A percentile compares a stretch with the other conserved stretches of the same genome.
These are phyloP conservation scores for Puffinus mauretanicus DNA, from an alignment of 2,113 vertebrate genomes.

Conservation along the genomic window DNA sequence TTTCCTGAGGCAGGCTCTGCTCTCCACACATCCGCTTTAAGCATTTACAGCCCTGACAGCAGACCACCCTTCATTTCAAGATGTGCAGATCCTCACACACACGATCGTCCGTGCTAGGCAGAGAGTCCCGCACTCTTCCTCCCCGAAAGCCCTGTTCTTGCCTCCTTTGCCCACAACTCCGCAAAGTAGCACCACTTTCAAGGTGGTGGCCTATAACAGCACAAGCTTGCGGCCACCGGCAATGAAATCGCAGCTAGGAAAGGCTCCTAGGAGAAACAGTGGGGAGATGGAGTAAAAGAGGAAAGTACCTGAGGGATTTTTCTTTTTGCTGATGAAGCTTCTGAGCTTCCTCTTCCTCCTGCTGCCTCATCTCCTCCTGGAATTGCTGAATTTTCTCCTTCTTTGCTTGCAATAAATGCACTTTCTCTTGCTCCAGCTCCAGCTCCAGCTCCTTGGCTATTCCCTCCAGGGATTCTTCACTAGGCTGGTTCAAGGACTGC, in stretches of 20 bases:
- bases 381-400: conserved; percentile 56
- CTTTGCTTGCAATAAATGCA: conserved; percentile 2
- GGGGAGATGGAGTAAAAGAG: not conserved
- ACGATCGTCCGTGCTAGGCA: not conserved
- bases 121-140: not conserved
- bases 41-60: not conserved
- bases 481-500: not conserved
- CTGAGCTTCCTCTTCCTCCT: conserved; percentile 73
- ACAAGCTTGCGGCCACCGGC: not conserved
- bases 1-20: not conserved
- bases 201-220: not conserved
- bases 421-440: conserved; percentile 45
- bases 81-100: accelerated
- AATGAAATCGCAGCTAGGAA: not conserved
- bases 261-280: not conserved
- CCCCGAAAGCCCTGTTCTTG: not conserved
- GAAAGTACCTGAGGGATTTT: conserved; percentile 77
- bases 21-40: not conserved
- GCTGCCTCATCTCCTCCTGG: conserved; percentile 51
- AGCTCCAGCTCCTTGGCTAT: not conserved
- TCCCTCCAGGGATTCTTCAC: not conserved
- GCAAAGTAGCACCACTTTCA: not conserved
- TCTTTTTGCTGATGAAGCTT: conserved; percentile 75
- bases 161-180: not conserved
- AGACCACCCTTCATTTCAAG: accelerated